Conservation (phyloP, 2,797 vertebrate genomes). For the Lithobates pipiens region DNA sequence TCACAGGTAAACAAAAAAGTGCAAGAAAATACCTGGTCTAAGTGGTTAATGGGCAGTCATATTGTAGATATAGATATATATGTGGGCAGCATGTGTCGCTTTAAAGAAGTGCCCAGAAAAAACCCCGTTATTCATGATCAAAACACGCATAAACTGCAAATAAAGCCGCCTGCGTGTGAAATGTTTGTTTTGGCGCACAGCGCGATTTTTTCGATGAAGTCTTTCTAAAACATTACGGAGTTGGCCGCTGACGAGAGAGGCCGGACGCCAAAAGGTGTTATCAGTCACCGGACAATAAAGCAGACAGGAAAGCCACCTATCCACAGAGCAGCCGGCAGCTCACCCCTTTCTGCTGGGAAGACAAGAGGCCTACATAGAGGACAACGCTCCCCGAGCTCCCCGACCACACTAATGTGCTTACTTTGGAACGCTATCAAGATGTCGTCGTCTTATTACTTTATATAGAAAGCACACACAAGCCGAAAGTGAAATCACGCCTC, state of each 20-base stretch:
- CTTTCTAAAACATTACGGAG: conserved; percentile 17
- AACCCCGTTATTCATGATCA: neutral
- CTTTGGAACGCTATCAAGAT: neutral
- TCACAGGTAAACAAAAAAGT: too few relatives aligned
- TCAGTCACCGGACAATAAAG: conserved; percentile 5
- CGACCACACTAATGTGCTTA: neutral
- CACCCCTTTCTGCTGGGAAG: neutral
- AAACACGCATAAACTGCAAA: neutral
- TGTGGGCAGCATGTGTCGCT: too few relatives aligned
- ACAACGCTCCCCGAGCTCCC: neutral
- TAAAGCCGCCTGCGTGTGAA: neutral
- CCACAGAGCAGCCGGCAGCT: neutral
- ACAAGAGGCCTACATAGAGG: neutral
- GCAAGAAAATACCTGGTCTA: too few relatives aligned
- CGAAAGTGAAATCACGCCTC: too few relatives aligned
- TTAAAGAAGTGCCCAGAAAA: neutral
- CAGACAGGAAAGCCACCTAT: neutral
- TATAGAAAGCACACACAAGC: neutral
- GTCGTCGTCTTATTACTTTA: neutral
- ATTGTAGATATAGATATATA: too few relatives aligned
- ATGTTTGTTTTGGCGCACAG: conserved; percentile 14
- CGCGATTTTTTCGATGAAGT: neutral
- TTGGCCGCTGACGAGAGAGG: neutral
- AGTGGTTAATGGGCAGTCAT: too few relatives aligned
- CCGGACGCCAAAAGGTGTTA: neutral